Evolutionary conservation across 2,797 vertebrate genomes (phyloP).

Genomic region (Tenualosa thibaudeaui): DNA sequence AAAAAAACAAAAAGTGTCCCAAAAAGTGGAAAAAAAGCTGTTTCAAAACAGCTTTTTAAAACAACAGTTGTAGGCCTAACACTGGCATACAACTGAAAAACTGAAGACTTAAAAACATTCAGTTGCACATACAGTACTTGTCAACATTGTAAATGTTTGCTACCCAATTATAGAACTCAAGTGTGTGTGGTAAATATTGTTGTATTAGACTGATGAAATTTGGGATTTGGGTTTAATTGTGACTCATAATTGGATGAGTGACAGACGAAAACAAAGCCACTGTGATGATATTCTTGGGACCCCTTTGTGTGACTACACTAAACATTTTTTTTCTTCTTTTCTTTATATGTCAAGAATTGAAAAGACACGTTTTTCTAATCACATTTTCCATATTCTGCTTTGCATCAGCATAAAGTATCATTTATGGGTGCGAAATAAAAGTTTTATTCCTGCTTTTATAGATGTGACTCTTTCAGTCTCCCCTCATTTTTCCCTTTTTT

Average conservation of each 20-base stretch:
- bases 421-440: slow-evolving; percentile 14
- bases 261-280: not conserved
- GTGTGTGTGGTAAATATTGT: not conserved
- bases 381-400: not conserved
- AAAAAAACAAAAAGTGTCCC: no score
- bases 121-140: not conserved
- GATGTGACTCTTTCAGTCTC: not conserved
- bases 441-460: slow-evolving; percentile 6
- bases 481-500: not conserved
- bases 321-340: not conserved
- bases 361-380: not conserved
- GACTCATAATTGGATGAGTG: not conserved
- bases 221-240: not conserved
- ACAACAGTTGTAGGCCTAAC: no score
- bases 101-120: not conserved
- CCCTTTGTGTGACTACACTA: not conserved
- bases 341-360: not conserved
- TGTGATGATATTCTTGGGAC: not conserved
- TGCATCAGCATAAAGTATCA: slow-evolving; percentile 13
- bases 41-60: not conserved
- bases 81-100: not conserved
- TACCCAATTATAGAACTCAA: not conserved
- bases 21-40: not conserved
- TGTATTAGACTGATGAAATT: not conserved
- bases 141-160: not conserved